These are phyloP conservation scores for Mystacornis crossleyi DNA, from an alignment of 2,113 vertebrate genomes.

Conservation along the genomic window DNA sequence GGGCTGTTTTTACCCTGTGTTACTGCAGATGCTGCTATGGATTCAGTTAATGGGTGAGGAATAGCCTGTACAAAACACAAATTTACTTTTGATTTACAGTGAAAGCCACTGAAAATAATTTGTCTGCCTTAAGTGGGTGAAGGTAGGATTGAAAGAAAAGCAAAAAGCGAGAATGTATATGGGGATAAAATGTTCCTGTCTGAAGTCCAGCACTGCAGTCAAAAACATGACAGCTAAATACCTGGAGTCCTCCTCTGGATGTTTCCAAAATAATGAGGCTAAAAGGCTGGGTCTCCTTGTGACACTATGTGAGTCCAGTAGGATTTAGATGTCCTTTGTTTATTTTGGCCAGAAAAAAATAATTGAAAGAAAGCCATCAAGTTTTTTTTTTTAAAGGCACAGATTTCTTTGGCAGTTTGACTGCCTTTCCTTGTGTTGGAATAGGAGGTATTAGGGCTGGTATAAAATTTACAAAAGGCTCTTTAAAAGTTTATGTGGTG, in stretches of 20 bases:
- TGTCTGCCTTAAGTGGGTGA: background rate
- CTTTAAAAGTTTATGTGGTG: background rate
- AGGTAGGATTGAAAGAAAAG: background rate
- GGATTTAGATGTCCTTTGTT: background rate
- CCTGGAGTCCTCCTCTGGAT: background rate
- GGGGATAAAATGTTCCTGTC: background rate
- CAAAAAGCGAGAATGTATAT: background rate
- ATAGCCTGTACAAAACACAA: background rate
- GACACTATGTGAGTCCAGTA: background rate
- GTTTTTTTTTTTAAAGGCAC: background rate
- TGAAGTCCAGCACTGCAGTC: background rate
- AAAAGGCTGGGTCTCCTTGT: background rate
- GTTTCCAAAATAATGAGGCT: background rate
- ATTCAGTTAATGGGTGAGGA: background rate
- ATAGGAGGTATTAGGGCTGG: background rate
- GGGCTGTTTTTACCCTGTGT: background rate
- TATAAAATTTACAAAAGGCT: background rate
- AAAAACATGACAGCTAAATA: background rate
- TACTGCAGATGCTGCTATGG: background rate
- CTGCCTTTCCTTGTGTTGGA: background rate
- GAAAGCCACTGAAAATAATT: background rate
- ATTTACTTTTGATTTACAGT: background rate
- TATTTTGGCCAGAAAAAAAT: background rate
- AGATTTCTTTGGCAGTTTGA: background rate
- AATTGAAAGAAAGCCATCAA: background rate